Conservation (phyloP, 2,113 vertebrate species). For the Pongo abelii region DNA sequence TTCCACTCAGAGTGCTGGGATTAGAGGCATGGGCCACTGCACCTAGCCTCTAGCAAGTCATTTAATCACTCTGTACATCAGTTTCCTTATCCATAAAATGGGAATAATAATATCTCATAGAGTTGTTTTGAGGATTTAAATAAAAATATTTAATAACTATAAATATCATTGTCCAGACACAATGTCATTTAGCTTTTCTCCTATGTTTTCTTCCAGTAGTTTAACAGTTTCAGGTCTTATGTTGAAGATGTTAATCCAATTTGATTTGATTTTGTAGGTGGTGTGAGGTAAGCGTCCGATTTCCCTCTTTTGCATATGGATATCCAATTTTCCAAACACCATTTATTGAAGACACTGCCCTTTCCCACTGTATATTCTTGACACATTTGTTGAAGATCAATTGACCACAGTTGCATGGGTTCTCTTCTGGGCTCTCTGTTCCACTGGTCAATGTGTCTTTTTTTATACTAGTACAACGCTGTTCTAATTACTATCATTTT, state of each 20-base stretch:
- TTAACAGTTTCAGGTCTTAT: neutral
- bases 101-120: neutral
- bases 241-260: neutral
- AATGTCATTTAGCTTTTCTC: neutral
- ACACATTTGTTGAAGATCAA: neutral
- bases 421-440: neutral
- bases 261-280: neutral
- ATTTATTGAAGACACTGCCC: neutral
- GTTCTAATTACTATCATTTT: neutral
- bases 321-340: neutral
- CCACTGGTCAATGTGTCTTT: neutral
- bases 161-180: neutral
- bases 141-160: constrained; percentile 46
- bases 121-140: constrained; percentile 37
- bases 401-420: too few relatives aligned
- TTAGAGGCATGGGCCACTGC: too few relatives aligned
- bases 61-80: neutral
- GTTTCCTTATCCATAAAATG: constrained; percentile 8
- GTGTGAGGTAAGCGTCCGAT: neutral
- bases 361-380: neutral
- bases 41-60: neutral
- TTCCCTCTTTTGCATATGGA: neutral
- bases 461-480: neutral
- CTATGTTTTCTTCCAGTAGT: neutral
- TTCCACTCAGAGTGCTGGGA: too few relatives aligned